Evolutionary conservation across 1,140 invertebrate species (phyloP).

Genomic region (Lordiphosa collinella): DNA sequence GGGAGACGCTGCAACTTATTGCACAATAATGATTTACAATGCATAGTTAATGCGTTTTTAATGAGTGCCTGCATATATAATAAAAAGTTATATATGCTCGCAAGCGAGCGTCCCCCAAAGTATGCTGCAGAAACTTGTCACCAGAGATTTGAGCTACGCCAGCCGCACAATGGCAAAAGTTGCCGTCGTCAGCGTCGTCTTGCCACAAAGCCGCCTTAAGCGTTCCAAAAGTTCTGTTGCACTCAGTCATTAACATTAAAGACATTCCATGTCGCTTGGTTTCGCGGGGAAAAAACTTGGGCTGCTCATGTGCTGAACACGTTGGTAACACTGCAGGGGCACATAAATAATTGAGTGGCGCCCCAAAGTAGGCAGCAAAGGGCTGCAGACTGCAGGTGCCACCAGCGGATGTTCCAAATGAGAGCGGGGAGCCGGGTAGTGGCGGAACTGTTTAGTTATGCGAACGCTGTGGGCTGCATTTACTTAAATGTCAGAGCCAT

Average conservation of each 20-base stretch:
- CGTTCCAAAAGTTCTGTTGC: constrained; percentile 58
- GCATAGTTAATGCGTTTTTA: constrained; percentile 75
- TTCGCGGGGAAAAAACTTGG: background rate
- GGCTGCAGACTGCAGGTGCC: constrained; percentile 60
- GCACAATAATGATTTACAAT: constrained; percentile 68
- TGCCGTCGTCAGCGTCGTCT: constrained; percentile 21
- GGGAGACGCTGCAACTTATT: constrained; percentile 47
- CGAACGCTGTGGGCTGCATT: constrained; percentile 38
- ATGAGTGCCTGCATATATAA: constrained; percentile 52
- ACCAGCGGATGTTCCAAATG: constrained; percentile 29
- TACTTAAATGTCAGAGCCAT: constrained; percentile 26
- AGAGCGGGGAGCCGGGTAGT: background rate
- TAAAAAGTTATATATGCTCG: constrained; percentile 28
- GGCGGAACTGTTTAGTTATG: constrained; percentile 45
- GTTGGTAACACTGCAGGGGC: constrained; percentile 56
- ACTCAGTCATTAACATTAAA: constrained; percentile 72
- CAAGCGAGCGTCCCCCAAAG: constrained; percentile 10
- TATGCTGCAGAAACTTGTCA: constrained; percentile 61
- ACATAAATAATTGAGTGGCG: constrained; percentile 73
- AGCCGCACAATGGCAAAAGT: constrained; percentile 43
- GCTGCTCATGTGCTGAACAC: constrained; percentile 19
- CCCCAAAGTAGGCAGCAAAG: constrained; percentile 65
- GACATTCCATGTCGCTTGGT: constrained; percentile 42
- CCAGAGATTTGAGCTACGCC: constrained; percentile 39
- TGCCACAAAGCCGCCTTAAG: constrained; percentile 71